Percentiles rank a stretch among this genome's conserved stretches.
phyloP scores from a whole-genome alignment of 2,797 vertebrate genomes.

The Chelonia mydas region DNA sequence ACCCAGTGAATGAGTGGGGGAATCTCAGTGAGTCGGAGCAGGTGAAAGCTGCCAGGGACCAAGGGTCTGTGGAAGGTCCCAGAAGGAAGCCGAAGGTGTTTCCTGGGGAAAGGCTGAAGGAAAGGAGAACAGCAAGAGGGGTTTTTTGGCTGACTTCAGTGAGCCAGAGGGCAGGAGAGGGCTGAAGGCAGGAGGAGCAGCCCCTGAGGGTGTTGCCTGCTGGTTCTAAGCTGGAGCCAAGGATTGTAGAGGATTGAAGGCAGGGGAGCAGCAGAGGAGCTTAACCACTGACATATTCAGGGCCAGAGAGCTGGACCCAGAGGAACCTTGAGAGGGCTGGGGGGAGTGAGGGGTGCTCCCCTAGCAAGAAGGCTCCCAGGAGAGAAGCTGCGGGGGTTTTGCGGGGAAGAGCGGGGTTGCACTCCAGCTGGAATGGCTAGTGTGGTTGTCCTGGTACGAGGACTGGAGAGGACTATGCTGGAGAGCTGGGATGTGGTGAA shows the following conservation, averaged over 20 bases:
- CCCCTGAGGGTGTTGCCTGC: neutral
- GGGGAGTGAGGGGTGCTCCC: neutral
- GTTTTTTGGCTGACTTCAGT: neutral
- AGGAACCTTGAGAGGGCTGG: neutral
- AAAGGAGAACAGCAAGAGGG: neutral
- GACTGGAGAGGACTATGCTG: neutral
- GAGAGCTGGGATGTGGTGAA: neutral
- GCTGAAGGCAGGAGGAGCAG: neutral
- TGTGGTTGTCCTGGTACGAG: neutral
- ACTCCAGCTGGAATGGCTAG: neutral
- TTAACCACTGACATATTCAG: neutral
- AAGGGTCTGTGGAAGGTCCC: neutral
- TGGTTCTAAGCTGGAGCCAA: neutral
- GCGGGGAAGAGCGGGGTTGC: neutral
- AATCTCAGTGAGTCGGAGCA: neutral
- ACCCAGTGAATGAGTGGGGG: neutral
- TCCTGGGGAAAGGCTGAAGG: constrained; percentile 77
- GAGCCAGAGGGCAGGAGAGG: neutral
- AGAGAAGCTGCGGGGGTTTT: neutral
- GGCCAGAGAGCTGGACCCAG: neutral
- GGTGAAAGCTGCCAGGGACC: accelerated
- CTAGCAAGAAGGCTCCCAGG: neutral
- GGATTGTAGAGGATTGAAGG: neutral
- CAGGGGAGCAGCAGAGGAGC: too few relatives aligned
- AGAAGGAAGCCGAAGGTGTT: constrained; percentile 82